Evolutionary conservation across 1,140 invertebrate species (phyloP).

Genomic region (Wasmannia auropunctata): DNA sequence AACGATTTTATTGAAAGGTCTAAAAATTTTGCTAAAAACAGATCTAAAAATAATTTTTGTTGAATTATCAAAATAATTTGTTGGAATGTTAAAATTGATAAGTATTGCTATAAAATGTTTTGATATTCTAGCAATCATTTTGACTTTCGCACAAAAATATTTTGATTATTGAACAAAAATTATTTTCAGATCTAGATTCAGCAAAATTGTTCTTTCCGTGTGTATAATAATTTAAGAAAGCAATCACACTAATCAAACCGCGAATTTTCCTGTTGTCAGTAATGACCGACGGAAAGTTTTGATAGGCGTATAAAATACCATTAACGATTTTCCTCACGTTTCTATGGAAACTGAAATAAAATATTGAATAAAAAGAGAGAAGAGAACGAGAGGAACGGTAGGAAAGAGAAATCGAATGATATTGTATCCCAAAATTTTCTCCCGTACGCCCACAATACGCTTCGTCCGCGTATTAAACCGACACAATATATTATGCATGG

Average conservation of each 20-base stretch:
- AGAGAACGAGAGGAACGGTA: too few relatives aligned
- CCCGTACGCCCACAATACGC: neutral
- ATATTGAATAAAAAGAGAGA: neutral
- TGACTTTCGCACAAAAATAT: too few relatives aligned
- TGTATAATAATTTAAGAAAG: neutral
- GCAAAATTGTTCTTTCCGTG: too few relatives aligned
- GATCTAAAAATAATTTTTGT: too few relatives aligned
- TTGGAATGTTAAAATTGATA: too few relatives aligned
- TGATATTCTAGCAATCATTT: too few relatives aligned
- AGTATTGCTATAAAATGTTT: too few relatives aligned
- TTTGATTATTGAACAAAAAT: too few relatives aligned
- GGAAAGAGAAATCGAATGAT: neutral
- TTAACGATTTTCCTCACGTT: neutral
- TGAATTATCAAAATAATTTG: too few relatives aligned
- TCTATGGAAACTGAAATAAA: neutral
- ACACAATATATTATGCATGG: neutral
- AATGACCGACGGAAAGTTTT: neutral
- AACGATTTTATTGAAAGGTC: too few relatives aligned
- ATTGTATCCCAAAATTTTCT: neutral
- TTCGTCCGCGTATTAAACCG: neutral
- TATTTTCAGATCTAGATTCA: too few relatives aligned
- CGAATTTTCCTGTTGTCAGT: neutral
- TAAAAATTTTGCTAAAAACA: too few relatives aligned
- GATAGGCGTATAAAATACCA: neutral
- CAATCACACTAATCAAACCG: neutral